phyloP scores from a whole-genome alignment of 2,113 vertebrate genomes.

The Spea bombifrons region DNA sequence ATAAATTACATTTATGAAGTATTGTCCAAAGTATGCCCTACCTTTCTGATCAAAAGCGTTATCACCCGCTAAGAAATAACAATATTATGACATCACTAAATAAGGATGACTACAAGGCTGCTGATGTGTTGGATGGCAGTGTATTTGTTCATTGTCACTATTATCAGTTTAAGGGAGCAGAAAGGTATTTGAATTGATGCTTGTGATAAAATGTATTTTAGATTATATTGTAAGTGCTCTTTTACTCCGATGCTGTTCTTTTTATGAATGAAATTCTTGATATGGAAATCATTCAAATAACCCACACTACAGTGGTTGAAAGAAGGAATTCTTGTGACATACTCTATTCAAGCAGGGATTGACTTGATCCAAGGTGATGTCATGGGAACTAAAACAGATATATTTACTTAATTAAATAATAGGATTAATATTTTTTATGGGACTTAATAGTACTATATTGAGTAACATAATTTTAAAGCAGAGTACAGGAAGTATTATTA shows the following conservation, averaged over 20 bases:
- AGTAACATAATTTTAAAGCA: slow-evolving; percentile 6
- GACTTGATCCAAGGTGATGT: background rate
- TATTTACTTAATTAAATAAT: background rate
- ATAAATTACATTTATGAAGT: no score
- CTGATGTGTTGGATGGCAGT: no score
- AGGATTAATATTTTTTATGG: background rate
- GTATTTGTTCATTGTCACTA: no score
- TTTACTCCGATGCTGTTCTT: slow-evolving; percentile 51
- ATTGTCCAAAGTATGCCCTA: no score
- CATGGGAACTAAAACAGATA: slow-evolving; percentile 4
- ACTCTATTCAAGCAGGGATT: slow-evolving; percentile 8
- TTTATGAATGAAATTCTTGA: slow-evolving; percentile 49
- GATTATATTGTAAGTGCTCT: slow-evolving; percentile 49
- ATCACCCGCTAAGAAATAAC: no score
- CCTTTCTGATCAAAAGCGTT: no score
- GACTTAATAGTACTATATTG: background rate
- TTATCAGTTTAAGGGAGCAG: no score
- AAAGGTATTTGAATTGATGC: no score
- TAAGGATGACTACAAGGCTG: no score
- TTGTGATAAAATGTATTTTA: slow-evolving; percentile 50
- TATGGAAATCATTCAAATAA: slow-evolving; percentile 53
- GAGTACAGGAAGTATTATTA: slow-evolving; percentile 48
- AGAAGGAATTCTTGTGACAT: slow-evolving; percentile 42
- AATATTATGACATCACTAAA: no score
- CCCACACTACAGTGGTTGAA: slow-evolving; percentile 39